These are phyloP conservation scores for Drosophila mojavensis DNA, from an alignment of 1,140 invertebrate species.

Conservation along the genomic window DNA sequence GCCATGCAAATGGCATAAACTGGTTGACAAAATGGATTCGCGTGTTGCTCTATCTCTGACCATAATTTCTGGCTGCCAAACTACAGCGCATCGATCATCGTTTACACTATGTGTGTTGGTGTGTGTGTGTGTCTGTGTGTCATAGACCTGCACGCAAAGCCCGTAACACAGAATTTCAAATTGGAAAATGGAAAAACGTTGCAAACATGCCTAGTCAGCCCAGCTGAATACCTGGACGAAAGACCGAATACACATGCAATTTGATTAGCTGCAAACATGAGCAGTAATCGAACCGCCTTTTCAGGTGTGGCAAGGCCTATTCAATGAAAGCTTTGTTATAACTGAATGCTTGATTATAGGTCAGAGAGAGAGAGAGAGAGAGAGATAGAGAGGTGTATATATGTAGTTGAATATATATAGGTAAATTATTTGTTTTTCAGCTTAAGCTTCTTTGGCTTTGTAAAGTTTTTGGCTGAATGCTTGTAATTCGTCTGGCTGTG, in stretches of 20 bases:
- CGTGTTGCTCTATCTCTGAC: slow-evolving; percentile 56
- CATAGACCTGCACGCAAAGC: slow-evolving; percentile 33
- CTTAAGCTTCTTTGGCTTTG: no score
- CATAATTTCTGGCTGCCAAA: slow-evolving; percentile 64
- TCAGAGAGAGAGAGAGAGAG: no score
- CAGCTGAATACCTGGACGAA: background rate
- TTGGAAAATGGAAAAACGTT: slow-evolving; percentile 50
- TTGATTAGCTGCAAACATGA: slow-evolving; percentile 34
- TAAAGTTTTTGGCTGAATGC: no score
- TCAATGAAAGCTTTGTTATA: no score
- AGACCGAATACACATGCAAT: slow-evolving; percentile 24
- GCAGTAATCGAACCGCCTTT: slow-evolving; percentile 1
- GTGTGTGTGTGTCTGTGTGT: background rate
- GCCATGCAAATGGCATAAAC: slow-evolving; percentile 55
- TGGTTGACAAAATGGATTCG: slow-evolving; percentile 48
- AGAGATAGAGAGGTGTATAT: no score
- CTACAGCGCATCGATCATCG: slow-evolving; percentile 67
- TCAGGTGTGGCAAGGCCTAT: background rate
- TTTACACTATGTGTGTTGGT: background rate
- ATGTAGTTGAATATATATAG: background rate
- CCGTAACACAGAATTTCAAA: slow-evolving; percentile 47
- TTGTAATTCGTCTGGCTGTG: slow-evolving; percentile 5
- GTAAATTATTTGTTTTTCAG: no score
- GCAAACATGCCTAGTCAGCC: background rate
- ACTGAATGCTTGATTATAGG: background rate